phyloP scores from a whole-genome alignment of 30 jellyfish, hydroid and myxozoan species.

The Turritopsis dohrnii region DNA sequence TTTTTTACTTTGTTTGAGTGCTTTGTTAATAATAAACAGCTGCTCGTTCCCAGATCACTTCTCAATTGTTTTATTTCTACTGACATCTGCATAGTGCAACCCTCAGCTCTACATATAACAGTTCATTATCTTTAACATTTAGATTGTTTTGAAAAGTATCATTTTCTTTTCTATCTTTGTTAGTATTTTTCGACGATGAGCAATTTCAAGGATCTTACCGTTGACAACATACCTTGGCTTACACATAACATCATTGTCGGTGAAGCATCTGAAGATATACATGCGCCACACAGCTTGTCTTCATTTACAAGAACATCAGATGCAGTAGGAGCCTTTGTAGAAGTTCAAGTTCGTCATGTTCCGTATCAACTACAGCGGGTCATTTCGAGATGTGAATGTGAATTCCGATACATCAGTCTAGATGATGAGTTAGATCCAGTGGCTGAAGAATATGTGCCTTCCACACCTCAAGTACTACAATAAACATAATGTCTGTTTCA shows the following conservation, averaged over 20 bases:
- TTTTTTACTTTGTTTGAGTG: too few species aligned
- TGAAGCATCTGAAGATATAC: constrained; percentile 28
- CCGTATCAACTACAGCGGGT: constrained; percentile 80
- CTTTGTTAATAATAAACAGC: too few species aligned
- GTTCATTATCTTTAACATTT: background rate
- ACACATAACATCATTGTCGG: constrained; percentile 58
- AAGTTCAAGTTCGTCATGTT: constrained; percentile 59
- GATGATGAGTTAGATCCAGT: constrained; percentile 95
- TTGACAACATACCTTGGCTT: constrained; percentile 84
- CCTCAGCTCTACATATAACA: too few species aligned
- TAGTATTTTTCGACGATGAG: constrained; percentile 79
- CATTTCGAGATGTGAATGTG: constrained; percentile 79
- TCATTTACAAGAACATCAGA: constrained; percentile 65
- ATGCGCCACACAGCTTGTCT: constrained; percentile 42
- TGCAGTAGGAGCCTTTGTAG: constrained; percentile 82
- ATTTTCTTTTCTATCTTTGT: background rate
- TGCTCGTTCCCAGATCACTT: too few species aligned
- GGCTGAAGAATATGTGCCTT: constrained; percentile 84
- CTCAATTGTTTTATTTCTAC: too few species aligned
- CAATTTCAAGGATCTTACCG: constrained; percentile 62
- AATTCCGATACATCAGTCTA: constrained; percentile 73
- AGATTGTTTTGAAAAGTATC: background rate
- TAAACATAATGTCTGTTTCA: too few species aligned
- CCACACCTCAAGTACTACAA: constrained; percentile 24
- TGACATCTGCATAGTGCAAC: too few species aligned